Base-by-base conservation (phyloP, 2,888 invertebrate species). In the Cylloceria caligata region DNA sequence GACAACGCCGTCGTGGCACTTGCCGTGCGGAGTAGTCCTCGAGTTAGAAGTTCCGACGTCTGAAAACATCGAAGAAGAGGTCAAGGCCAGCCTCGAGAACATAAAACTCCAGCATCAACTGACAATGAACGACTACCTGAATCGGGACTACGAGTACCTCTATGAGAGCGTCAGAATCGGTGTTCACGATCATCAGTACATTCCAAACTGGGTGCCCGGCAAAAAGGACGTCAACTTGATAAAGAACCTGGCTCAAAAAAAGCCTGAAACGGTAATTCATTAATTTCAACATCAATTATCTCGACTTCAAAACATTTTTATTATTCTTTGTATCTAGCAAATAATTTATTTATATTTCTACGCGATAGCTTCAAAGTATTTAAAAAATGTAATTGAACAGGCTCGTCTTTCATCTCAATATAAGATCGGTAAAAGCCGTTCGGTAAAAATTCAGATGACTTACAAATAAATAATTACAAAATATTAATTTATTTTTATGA, bases 181-280 rank as follows among this genome's bases (percentile, higher is more conserved):
- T 0, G 87, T 91, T 2, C 86, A 90, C 62, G 88, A 92, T 49
- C 89, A 92, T 78, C 93, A 93, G 82, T 93, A 92, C 81, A 91
- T 92, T 52, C 93, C 93, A 1, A 93, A 91, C 73, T 93, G 93
- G 93, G 78, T 93, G 24, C 93, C 93, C 0, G 91, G 91, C 47
- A 89, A 89, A 65, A 89, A 88, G 49, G 92, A 92, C 72, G 88
- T 89, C 19, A 87, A 87, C 60, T 65, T 79, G 1, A 73, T 93
- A 7, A 89, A 85, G 73, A 88, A 80, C 73, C 83, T 91, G 11
- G 45, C 83, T 11, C 77, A 85, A 9, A 79, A 83, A 5, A 71
- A 30, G 7, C 67, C 86, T 0, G 86, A 87, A 83, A 88, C 83
- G 89, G 92, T 92, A 83, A 87, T 68, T 39, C 7, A 68, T 52